Base-by-base conservation (phyloP, 1,140 invertebrate genomes). In the Hylyphantes graminicola region DNA sequence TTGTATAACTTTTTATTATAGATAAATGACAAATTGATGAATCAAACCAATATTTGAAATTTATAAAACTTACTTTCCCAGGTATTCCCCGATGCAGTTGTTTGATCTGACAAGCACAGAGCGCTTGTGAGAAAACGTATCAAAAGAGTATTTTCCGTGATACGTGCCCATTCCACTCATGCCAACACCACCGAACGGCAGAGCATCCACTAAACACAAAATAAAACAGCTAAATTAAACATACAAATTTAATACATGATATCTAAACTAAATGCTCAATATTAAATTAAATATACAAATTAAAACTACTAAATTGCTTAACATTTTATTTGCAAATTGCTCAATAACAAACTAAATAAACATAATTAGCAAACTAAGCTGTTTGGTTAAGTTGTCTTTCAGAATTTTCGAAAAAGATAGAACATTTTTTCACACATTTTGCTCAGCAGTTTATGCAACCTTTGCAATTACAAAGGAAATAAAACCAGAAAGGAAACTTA, bases 171-270 rank as follows among this genome's bases (percentile, higher is more conserved):
- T 91, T 51, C 92, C 92, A 88, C 92, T 92, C 79, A 88, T 87
- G 0, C 92, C 92, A 75, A 93, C 91, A 53, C 92, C 92, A 70
- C 93, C 92, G 89, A 93, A 93, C 57, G 89, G 89, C 5, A 90
- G 74, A 50, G 85, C 73, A n/a, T 89, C 86, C 19, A 89, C 87
- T 91, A 87, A 35, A 5, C 6, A 85, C 72, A 1, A 79, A 59
- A 80, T 50, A 65, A n/a, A 74, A 19, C 53, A 74, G 3, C 53
- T 74, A 74, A 59, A 13, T 55, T 55, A 53, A 68, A 35, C 5
- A 35, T n/a, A n/a, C n/a, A n/a, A n/a, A n/a, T n/a, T n/a, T n/a
- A n/a, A n/a, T n/a, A 59, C 15, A 59, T 59, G 9, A 59, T 10
- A 59, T 10, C 55, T 59, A 59, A 59, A 10, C 15, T 59, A 10